Evolutionary conservation across 2,797 vertebrate genomes (phyloP).

Genomic region (Acrossocheilus wenchowensis): DNA sequence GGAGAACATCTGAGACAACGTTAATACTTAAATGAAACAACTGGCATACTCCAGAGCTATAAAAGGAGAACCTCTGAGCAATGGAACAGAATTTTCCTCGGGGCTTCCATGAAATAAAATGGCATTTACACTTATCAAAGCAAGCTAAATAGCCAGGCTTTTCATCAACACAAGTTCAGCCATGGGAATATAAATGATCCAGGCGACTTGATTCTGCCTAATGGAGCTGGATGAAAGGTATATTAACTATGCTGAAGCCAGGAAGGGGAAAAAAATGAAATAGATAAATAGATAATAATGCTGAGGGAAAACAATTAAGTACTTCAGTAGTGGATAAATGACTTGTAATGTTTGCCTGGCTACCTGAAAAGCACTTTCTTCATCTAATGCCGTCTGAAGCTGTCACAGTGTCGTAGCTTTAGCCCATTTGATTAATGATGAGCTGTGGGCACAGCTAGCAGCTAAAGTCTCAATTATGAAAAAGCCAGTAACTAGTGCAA

Average conservation of each 20-base stretch:
- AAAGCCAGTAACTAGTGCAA: constrained; percentile 96
- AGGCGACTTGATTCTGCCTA: constrained; percentile 44
- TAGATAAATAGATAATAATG: constrained; percentile 60
- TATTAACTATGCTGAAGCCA: constrained; percentile 48
- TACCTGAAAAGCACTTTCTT: constrained; percentile 93
- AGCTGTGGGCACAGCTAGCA: constrained; percentile 98
- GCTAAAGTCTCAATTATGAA: constrained; percentile 99
- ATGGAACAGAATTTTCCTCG: neutral
- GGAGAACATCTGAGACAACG: neutral
- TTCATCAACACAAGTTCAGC: constrained; percentile 37
- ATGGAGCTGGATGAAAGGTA: constrained; percentile 54
- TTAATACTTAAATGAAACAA: neutral
- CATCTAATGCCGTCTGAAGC: constrained; percentile 89
- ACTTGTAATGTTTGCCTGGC: constrained; percentile 85
- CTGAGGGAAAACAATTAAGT: constrained; percentile 83
- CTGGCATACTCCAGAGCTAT: neutral
- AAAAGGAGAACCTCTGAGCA: constrained; percentile 2
- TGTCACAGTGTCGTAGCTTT: constrained; percentile 91
- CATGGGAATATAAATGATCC: constrained; percentile 39
- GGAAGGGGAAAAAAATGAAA: neutral
- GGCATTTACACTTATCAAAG: constrained; percentile 38
- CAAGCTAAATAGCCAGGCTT: constrained; percentile 15
- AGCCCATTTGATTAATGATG: constrained; percentile 97
- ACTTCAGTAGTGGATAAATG: constrained; percentile 83
- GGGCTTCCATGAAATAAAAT: constrained; percentile 37